Percentiles rank a stretch among this genome's conserved stretches.
Conservation (phyloP, 2,797 vertebrate species). For the Malacoctenus gilli region DNA sequence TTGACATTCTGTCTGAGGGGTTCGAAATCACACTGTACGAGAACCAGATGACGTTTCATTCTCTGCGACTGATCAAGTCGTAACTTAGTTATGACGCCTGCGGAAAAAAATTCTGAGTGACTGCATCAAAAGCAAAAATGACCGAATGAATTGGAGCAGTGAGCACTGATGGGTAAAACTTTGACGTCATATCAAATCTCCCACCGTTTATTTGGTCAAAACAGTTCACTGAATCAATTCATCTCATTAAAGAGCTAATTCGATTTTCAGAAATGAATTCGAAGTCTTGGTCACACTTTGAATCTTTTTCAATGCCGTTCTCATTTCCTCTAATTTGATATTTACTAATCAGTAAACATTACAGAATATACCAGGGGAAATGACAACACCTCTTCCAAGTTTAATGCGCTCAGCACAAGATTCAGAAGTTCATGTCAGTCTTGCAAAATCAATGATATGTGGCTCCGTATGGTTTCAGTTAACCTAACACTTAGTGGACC, state of each 20-base stretch:
- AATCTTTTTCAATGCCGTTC: slow-evolving; percentile 19
- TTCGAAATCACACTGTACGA: slow-evolving; percentile 46
- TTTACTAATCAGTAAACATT: slow-evolving; percentile 7
- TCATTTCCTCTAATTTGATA: slow-evolving; percentile 8
- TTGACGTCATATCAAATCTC: slow-evolving; percentile 15
- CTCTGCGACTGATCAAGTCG: slow-evolving; percentile 31
- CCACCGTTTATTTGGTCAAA: slow-evolving; percentile 43
- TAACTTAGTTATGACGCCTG: slow-evolving; percentile 43
- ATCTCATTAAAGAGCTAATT: slow-evolving; percentile 14
- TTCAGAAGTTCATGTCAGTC: slow-evolving; percentile 19
- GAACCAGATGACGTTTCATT: slow-evolving; percentile 60
- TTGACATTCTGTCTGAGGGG: slow-evolving; percentile 35
- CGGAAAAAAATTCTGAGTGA: slow-evolving; percentile 27
- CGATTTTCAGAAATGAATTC: slow-evolving; percentile 28
- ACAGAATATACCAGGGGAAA: slow-evolving; percentile 19
- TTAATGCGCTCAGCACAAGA: slow-evolving; percentile 32
- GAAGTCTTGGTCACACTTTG: slow-evolving; percentile 29
- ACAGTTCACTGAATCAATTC: slow-evolving; percentile 29
- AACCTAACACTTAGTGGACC: slow-evolving; percentile 47
- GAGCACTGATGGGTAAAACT: slow-evolving; percentile 24
- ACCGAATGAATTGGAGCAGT: slow-evolving; percentile 58
- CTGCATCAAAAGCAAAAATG: slow-evolving; percentile 55
- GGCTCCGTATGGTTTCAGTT: slow-evolving; percentile 56
- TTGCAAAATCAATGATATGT: slow-evolving; percentile 38
- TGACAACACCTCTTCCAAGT: slow-evolving; percentile 13